Conservation (phyloP, 2,888 invertebrate species). For the Lottia scabra region DNA sequence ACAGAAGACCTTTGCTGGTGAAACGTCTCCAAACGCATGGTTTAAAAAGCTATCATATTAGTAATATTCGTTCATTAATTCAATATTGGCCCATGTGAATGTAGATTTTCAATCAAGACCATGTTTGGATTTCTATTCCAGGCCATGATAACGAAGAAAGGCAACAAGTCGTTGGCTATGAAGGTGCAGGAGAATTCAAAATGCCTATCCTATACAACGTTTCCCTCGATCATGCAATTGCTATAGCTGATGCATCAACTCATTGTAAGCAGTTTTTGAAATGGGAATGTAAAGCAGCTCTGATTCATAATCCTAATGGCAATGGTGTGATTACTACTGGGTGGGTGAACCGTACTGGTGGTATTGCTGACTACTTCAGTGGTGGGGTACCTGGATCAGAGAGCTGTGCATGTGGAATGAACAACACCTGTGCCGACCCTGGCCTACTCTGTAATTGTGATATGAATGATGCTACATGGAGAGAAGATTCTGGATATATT, state of each 20-base stretch:
- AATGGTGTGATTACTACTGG: slow-evolving; percentile 48
- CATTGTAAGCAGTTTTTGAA: slow-evolving; percentile 58
- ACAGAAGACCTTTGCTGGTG: too few species aligned
- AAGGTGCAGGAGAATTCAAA: slow-evolving; percentile 57
- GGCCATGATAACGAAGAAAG: slow-evolving; percentile 52
- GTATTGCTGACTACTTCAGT: slow-evolving; percentile 52
- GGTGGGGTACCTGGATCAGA: slow-evolving; percentile 53
- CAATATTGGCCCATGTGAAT: too few species aligned
- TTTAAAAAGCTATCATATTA: too few species aligned
- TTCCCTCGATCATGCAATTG: slow-evolving; percentile 38
- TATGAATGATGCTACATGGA: slow-evolving; percentile 55
- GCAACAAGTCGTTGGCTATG: slow-evolving; percentile 50
- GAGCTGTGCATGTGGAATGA: slow-evolving; percentile 60
- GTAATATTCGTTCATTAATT: too few species aligned
- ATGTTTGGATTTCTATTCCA: slow-evolving; percentile 20
- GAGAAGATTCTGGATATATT: slow-evolving; percentile 57
- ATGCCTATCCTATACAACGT: slow-evolving; percentile 41
- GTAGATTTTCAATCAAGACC: too few species aligned
- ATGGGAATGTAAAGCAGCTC: slow-evolving; percentile 61
- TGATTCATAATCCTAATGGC: slow-evolving; percentile 55
- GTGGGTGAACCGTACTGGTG: slow-evolving; percentile 51
- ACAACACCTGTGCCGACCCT: slow-evolving; percentile 41
- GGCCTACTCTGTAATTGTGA: slow-evolving; percentile 61
- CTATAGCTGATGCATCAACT: slow-evolving; percentile 56
- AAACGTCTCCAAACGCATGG: too few species aligned